These are phyloP conservation scores for Muscicapa comitata DNA, from an alignment of 2,797 vertebrate species.

Conservation along the genomic window DNA sequence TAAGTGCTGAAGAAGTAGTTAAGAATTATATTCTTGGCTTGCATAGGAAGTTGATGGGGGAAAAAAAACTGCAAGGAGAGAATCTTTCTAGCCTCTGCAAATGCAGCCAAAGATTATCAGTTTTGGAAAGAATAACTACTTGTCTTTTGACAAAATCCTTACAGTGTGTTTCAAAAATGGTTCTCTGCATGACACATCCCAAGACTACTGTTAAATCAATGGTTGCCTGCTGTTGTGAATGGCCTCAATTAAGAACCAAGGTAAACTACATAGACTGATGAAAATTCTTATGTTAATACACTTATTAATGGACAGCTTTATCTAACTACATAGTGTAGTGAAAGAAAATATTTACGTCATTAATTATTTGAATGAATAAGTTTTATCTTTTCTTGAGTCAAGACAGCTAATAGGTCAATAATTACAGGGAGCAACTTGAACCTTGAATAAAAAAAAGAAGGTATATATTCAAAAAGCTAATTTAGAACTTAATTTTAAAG, in stretches of 20 bases:
- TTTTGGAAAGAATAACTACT: not conserved
- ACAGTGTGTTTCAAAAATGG: not conserved
- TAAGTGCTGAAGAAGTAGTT: not conserved
- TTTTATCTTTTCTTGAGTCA: not conserved
- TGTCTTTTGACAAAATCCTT: not conserved
- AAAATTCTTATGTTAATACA: not conserved
- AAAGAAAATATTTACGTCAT: not conserved
- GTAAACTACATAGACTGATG: not conserved
- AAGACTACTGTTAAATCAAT: not conserved
- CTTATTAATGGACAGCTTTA: not conserved
- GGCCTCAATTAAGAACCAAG: not conserved
- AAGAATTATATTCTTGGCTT: not conserved
- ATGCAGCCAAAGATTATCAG: not conserved
- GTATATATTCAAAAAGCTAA: not conserved
- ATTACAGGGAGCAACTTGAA: not conserved
- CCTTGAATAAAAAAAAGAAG: not conserved
- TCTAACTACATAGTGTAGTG: not conserved
- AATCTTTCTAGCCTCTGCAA: not conserved
- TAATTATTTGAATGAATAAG: not conserved
- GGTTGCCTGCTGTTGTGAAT: not conserved
- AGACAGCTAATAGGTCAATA: not conserved
- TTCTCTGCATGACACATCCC: not conserved
- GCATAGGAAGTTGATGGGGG: accelerated
- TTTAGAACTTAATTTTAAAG: not conserved
- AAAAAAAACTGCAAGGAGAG: not conserved